Percentiles rank a stretch among this genome's conserved stretches.
phyloP scores from a whole-genome alignment of 2,888 invertebrate genomes.

The Clitarchus hookeri region DNA sequence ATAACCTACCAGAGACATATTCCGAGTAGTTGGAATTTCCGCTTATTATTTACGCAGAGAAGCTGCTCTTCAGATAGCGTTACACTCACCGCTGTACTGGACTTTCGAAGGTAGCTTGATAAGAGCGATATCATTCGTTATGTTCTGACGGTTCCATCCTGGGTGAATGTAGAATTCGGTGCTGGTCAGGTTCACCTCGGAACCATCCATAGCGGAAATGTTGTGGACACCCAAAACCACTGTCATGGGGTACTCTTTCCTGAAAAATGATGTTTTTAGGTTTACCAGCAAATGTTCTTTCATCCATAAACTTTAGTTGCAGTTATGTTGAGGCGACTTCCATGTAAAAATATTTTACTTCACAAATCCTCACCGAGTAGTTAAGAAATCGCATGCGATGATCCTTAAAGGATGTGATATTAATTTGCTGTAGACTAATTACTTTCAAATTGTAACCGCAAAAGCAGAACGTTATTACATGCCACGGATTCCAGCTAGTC shows the following conservation, averaged over 20 bases:
- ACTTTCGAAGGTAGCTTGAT: not conserved
- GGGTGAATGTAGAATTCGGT: not conserved
- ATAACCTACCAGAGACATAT: not conserved
- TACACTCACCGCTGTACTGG: not conserved
- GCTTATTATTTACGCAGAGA: not conserved
- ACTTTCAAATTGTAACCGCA: too few species aligned
- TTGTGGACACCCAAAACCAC: not conserved
- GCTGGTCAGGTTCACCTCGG: not conserved
- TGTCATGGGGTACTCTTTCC: not conserved
- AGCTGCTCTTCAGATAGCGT: not conserved
- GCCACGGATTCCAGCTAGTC: too few species aligned
- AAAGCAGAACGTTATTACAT: too few species aligned
- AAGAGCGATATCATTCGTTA: not conserved
- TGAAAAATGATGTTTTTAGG: not conserved
- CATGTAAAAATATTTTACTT: too few species aligned
- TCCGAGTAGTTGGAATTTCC: too few species aligned
- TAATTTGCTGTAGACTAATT: too few species aligned
- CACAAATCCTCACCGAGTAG: too few species aligned
- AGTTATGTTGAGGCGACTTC: too few species aligned
- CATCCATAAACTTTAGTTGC: too few species aligned
- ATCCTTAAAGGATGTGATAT: too few species aligned
- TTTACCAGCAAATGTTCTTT: too few species aligned
- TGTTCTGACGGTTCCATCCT: not conserved
- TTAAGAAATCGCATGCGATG: too few species aligned
- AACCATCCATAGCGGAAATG: not conserved